Evolutionary conservation across 2,888 invertebrate species (phyloP).

Genomic region (Drosophila rellima): DNA sequence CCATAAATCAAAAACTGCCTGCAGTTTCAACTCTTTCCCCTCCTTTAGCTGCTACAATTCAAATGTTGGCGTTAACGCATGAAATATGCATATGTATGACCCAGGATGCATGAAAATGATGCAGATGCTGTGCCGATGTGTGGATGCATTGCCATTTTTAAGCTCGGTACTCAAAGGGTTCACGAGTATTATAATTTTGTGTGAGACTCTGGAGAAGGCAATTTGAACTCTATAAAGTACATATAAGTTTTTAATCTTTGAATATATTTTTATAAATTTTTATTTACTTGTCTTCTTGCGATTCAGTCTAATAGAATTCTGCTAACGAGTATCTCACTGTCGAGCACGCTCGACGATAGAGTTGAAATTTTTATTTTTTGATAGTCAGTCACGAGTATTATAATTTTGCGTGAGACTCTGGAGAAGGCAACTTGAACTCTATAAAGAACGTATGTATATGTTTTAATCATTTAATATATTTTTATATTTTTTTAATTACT

Average conservation of each 20-base stretch:
- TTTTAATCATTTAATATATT: too few species aligned
- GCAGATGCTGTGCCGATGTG: conserved; percentile 40
- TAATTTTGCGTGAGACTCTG: background rate
- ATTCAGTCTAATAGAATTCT: background rate
- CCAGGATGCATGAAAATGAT: conserved; percentile 35
- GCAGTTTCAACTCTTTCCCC: conserved; percentile 40
- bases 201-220: too few species aligned
- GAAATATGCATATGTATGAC: conserved; percentile 76
- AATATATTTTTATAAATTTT: background rate
- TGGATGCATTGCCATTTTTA: conserved; percentile 31
- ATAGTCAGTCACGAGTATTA: background rate
- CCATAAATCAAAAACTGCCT: conserved; percentile 81
- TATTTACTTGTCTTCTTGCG: background rate
- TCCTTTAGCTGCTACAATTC: conserved; percentile 58
- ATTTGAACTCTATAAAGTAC: background rate
- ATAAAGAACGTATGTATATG: background rate
- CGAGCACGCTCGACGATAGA: background rate
- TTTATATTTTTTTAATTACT: background rate
- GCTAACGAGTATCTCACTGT: background rate
- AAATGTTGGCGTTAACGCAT: conserved; percentile 83
- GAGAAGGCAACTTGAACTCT: background rate
- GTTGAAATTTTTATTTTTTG: too few species aligned
- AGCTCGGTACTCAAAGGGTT: background rate
- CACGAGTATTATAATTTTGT: background rate
- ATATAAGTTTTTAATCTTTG: background rate